These are phyloP conservation scores for Luidia sarsii DNA, from an alignment of 53 echinoderm and acorn worm species.

Conservation along the genomic window DNA sequence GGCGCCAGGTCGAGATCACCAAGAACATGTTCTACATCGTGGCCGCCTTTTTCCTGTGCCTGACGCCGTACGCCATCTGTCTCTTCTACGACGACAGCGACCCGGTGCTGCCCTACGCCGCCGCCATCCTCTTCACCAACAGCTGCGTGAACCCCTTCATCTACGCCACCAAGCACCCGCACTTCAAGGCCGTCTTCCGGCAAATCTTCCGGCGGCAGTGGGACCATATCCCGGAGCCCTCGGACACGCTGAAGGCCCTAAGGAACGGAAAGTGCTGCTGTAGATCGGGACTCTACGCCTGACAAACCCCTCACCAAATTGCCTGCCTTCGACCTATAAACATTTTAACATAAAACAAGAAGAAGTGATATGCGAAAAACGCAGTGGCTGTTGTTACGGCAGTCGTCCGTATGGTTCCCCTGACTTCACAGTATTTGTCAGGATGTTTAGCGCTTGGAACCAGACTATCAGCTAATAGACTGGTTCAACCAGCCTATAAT, in stretches of 20 bases:
- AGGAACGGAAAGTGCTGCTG: background rate
- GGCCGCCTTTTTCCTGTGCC: constrained; percentile 59
- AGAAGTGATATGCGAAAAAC: too few relatives aligned
- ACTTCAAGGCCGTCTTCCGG: constrained; percentile 75
- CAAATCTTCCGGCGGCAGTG: constrained; percentile 63
- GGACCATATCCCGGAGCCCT: constrained; percentile 68
- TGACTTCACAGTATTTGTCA: too few relatives aligned
- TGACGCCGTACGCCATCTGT: constrained; percentile 72
- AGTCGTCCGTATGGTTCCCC: too few relatives aligned
- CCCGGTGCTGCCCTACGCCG: constrained; percentile 63
- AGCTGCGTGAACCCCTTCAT: constrained; percentile 75
- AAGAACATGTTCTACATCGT: constrained; percentile 79
- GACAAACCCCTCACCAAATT: too few relatives aligned
- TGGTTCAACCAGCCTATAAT: too few relatives aligned
- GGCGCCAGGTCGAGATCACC: constrained; percentile 66
- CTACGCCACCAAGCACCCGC: constrained; percentile 77
- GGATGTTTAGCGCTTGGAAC: too few relatives aligned
- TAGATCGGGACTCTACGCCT: constrained; percentile 24
- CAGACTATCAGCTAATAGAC: too few relatives aligned
- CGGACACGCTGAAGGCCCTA: constrained; percentile 52
- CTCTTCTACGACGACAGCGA: constrained; percentile 52
- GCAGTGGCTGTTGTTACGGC: too few relatives aligned
- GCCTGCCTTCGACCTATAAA: too few relatives aligned
- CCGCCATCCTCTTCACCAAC: constrained; percentile 66
- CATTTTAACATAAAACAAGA: too few relatives aligned